These are phyloP conservation scores for Meta bourneti DNA, from an alignment of 2,888 invertebrate species.

Conservation along the genomic window DNA sequence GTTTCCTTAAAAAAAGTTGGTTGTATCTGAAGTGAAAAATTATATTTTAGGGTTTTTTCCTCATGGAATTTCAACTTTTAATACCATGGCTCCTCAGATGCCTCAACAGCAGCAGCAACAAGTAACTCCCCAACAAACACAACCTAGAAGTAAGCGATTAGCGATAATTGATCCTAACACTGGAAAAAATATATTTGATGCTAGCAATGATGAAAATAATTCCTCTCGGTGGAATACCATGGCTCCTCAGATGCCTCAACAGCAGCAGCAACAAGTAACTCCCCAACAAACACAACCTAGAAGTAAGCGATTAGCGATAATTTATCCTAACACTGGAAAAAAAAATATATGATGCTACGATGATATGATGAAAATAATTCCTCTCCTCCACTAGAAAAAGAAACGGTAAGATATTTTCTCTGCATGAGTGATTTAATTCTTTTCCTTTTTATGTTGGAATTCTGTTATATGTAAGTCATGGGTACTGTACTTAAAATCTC, in stretches of 20 bases:
- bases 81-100: slow-evolving; percentile 25
- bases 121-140: background rate
- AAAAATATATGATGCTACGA: no score
- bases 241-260: no score
- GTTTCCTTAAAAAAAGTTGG: background rate
- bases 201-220: slow-evolving; percentile 26
- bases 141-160: slow-evolving; percentile 24
- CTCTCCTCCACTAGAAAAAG: slow-evolving; percentile 35
- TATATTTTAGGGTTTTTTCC: slow-evolving; percentile 36
- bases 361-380: no score
- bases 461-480: background rate
- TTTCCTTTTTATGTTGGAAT: background rate
- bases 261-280: no score
- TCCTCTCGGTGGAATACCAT: no score
- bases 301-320: no score
- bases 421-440: no score
- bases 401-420: slow-evolving; percentile 30
- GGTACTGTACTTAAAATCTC: no score
- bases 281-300: no score
- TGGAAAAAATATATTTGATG: slow-evolving; percentile 55
- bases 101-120: slow-evolving; percentile 7
- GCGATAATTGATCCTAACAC: slow-evolving; percentile 60
- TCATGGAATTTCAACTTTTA: slow-evolving; percentile 21
- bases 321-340: no score
- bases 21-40: background rate